phyloP scores from a whole-genome alignment of 2,113 vertebrate species.

The Pterocles orientalis region DNA sequence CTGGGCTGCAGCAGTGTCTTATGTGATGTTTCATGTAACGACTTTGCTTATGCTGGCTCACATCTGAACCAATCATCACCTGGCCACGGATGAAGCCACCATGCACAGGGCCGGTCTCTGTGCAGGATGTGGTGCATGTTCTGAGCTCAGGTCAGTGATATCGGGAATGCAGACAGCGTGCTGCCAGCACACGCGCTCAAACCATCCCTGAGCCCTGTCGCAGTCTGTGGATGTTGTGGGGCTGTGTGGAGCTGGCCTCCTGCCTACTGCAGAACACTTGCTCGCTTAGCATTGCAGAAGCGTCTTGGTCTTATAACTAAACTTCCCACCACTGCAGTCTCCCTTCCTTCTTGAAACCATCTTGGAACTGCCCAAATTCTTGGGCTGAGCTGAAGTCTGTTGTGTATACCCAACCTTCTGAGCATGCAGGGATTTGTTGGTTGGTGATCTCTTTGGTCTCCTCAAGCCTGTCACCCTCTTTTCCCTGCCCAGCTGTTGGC shows the following conservation, averaged over 20 bases:
- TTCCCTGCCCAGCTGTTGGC: not conserved
- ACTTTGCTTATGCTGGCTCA: not conserved
- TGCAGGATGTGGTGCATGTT: not conserved
- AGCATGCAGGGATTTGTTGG: not conserved
- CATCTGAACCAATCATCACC: rapidly evolving
- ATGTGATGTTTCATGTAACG: rapidly evolving
- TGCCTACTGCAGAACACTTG: not conserved
- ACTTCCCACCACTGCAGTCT: not conserved
- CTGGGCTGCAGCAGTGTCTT: not conserved
- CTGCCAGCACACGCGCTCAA: rapidly evolving
- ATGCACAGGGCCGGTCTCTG: rapidly evolving
- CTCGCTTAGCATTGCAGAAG: not conserved
- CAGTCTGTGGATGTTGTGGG: too few species aligned
- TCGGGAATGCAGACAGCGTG: rapidly evolving
- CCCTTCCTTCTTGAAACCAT: not conserved
- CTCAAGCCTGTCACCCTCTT: not conserved
- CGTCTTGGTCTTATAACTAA: not conserved
- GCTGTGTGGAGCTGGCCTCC: not conserved
- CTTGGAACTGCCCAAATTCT: not conserved
- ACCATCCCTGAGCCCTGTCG: not conserved
- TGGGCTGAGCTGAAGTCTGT: not conserved
- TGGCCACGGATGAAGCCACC: rapidly evolving
- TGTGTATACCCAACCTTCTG: not conserved
- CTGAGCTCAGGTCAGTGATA: rapidly evolving
- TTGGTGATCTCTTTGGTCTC: not conserved